These are phyloP conservation scores for Ips nitidus DNA, from an alignment of 1,140 invertebrate species.

Conservation along the genomic window DNA sequence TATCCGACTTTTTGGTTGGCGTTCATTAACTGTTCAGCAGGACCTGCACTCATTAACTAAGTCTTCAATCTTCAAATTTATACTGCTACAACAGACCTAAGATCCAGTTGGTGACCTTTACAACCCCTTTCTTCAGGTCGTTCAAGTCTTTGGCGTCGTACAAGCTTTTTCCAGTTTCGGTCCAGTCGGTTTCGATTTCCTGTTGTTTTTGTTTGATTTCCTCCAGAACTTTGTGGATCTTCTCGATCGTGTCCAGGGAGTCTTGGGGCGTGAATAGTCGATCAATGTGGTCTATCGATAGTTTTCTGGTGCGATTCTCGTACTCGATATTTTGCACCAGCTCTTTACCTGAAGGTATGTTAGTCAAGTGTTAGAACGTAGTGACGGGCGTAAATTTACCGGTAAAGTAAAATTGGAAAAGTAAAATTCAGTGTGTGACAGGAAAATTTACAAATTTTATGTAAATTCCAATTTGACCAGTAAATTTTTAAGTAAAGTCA, in stretches of 20 bases:
- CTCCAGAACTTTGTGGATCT: constrained; percentile 60
- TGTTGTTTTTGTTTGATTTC: constrained; percentile 62
- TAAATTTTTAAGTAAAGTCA: no score
- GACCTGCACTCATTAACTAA: constrained; percentile 50
- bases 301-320: constrained; percentile 49
- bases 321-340: constrained; percentile 50
- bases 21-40: constrained; percentile 70
- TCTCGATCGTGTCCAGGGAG: constrained; percentile 60
- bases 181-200: constrained; percentile 63
- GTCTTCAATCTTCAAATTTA: no score
- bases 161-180: constrained; percentile 60
- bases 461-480: no score
- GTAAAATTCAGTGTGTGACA: no score
- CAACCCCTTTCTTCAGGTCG: constrained; percentile 63
- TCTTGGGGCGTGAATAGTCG: constrained; percentile 60
- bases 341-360: constrained; percentile 41
- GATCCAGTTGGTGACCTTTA: constrained; percentile 75
- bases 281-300: constrained; percentile 48
- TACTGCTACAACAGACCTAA: constrained; percentile 44
- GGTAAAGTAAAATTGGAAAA: no score
- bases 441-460: no score
- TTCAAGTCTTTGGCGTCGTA: constrained; percentile 63
- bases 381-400: not conserved
- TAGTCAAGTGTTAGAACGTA: constrained; percentile 1
- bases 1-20: constrained; percentile 71